A percentile compares a stretch with the other conserved stretches of the same genome.
phyloP scores from a whole-genome alignment of 2,113 vertebrate species.

The Varanus salvator region DNA sequence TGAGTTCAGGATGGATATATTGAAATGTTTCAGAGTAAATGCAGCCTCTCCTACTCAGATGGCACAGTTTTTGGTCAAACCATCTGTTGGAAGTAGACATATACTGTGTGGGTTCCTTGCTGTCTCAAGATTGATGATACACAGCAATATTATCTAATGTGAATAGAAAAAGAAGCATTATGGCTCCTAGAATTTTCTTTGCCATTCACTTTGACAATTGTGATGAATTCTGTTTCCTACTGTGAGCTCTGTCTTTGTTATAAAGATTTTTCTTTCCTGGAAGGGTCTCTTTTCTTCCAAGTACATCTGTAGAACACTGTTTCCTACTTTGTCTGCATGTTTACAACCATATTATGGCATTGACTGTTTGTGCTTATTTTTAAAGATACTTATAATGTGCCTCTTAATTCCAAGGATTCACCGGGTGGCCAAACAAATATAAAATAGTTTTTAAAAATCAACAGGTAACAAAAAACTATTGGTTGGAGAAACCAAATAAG shows the following conservation, averaged over 20 bases:
- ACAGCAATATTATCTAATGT: background rate
- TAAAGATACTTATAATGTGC: background rate
- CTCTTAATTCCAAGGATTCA: background rate
- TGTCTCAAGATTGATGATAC: slow-evolving; percentile 7
- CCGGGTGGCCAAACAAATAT: background rate
- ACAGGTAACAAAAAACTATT: background rate
- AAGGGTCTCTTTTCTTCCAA: slow-evolving; percentile 5
- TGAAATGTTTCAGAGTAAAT: background rate
- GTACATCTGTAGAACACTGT: slow-evolving; percentile 27
- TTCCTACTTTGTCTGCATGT: slow-evolving; percentile 9
- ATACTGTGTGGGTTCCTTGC: background rate
- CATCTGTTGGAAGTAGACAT: background rate
- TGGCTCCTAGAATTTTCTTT: background rate
- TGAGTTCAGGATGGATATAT: background rate
- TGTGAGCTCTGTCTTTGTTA: slow-evolving; percentile 38
- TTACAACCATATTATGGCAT: background rate
- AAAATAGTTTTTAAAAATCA: background rate
- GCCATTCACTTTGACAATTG: slow-evolving; percentile 1
- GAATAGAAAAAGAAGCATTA: slow-evolving; percentile 8
- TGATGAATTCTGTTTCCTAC: slow-evolving; percentile 37
- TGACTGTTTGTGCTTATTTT: slow-evolving; percentile 3
- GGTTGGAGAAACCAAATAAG: background rate
- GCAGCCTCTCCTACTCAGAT: background rate
- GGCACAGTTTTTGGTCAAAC: slow-evolving; percentile 5
- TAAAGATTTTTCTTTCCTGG: slow-evolving; percentile 24